A percentile compares a stretch with the other conserved stretches of the same genome.
Evolutionary conservation across 2,113 vertebrate species (phyloP).

Genomic region (Planiliza haematocheilus): DNA sequence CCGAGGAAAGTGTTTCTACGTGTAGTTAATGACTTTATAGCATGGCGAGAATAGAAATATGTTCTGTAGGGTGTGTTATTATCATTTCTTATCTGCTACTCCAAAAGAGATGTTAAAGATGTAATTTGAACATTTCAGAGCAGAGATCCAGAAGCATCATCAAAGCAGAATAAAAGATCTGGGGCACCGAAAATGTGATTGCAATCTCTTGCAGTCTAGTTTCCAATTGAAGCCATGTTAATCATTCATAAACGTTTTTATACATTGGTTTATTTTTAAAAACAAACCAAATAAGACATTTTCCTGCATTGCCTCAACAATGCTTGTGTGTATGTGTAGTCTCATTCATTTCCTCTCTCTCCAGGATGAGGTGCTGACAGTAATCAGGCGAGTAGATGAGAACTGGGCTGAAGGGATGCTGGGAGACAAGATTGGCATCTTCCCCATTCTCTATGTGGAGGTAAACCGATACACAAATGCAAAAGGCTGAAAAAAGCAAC

Average conservation of each 20-base stretch:
- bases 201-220: no score
- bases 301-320: background rate
- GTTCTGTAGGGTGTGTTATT: background rate
- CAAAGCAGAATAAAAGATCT: background rate
- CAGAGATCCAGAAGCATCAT: background rate
- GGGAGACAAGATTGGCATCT: slow-evolving; percentile 98
- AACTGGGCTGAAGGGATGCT: slow-evolving; percentile 99
- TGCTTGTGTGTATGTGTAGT: slow-evolving; percentile 29
- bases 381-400: slow-evolving; percentile 98
- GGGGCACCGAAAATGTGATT: no score
- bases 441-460: slow-evolving; percentile 98
- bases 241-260: background rate
- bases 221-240: no score
- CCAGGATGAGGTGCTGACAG: slow-evolving; percentile 97
- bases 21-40: background rate
- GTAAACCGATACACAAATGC: slow-evolving; percentile 80
- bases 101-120: background rate
- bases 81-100: background rate
- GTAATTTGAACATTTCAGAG: slow-evolving; percentile 1
- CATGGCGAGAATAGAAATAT: background rate
- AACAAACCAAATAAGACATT: background rate
- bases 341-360: slow-evolving; percentile 65
- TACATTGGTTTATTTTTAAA: background rate
- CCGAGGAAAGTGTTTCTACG: background rate
- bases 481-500: slow-evolving; percentile 28